Evolutionary conservation across 2,888 invertebrate genomes (phyloP).

Genomic region (Cotesia congregata): DNA sequence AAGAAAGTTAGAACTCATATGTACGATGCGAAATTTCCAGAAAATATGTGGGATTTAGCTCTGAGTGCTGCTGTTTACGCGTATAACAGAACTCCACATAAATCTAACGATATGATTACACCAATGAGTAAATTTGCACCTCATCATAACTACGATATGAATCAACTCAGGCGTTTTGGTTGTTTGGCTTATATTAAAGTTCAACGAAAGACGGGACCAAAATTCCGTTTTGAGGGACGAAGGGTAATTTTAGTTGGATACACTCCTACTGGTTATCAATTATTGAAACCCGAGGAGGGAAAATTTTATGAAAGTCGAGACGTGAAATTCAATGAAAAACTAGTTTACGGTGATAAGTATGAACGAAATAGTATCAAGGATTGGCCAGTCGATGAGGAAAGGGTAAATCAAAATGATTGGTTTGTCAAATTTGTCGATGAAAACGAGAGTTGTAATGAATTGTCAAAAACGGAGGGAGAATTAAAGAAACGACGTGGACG

Average conservation of each 20-base stretch:
- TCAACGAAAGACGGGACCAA: conserved; percentile 37
- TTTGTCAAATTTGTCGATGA: too few relatives aligned
- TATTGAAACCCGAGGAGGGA: conserved; percentile 28
- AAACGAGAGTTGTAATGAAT: too few relatives aligned
- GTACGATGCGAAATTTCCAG: conserved; percentile 43
- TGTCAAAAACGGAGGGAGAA: too few relatives aligned
- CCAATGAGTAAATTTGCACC: conserved; percentile 42
- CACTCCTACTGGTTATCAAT: conserved; percentile 29
- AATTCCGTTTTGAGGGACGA: conserved; percentile 33
- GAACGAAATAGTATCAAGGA: neutral
- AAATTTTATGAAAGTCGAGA: conserved; percentile 47
- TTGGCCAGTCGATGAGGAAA: too few relatives aligned
- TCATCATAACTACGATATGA: conserved; percentile 34
- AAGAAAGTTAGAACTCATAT: conserved; percentile 41
- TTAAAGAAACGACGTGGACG: too few relatives aligned
- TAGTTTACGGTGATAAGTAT: conserved; percentile 43
- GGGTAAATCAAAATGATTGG: too few relatives aligned
- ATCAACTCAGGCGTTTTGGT: conserved; percentile 42
- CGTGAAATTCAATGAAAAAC: conserved; percentile 45
- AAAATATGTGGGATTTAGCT: conserved; percentile 48
- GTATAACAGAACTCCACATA: conserved; percentile 47
- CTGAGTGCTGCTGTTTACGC: conserved; percentile 45
- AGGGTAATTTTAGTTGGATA: conserved; percentile 41
- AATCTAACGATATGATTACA: conserved; percentile 40
- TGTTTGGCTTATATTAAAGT: conserved; percentile 46